These are phyloP conservation scores for Gadus macrocephalus DNA, from an alignment of 2,113 vertebrate genomes.

Conservation along the genomic window DNA sequence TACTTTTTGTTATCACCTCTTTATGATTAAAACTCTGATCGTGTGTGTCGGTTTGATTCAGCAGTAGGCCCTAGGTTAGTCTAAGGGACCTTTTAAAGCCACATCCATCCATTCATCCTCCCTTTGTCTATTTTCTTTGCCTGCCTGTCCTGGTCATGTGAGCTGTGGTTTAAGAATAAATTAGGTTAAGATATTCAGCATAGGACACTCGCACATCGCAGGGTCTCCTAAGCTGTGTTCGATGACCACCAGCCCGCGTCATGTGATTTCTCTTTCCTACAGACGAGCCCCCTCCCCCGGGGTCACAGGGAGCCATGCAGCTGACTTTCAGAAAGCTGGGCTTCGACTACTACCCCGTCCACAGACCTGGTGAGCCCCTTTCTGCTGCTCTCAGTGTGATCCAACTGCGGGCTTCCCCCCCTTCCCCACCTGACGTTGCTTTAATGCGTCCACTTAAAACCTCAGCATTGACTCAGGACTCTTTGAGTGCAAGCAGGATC, in stretches of 20 bases:
- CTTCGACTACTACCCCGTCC: conserved; percentile 94
- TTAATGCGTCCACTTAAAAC: conserved; percentile 11
- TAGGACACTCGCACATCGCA: too few species aligned
- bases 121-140: too few species aligned
- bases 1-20: too few species aligned
- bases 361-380: conserved; percentile 82
- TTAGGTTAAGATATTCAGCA: too few species aligned
- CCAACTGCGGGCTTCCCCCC: conserved; percentile 13
- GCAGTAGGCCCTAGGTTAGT: too few species aligned
- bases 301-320: conserved; percentile 91
- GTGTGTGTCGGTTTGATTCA: too few species aligned
- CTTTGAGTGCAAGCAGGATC: conserved; percentile 30
- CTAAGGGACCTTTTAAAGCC: too few species aligned
- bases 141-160: too few species aligned
- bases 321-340: conserved; percentile 91
- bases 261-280: conserved; percentile 10
- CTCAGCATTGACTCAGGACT: conserved; percentile 35
- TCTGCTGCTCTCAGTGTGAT: conserved; percentile 1
- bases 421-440: conserved; percentile 5
- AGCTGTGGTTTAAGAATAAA: too few species aligned
- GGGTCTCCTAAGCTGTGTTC: too few species aligned
- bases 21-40: too few species aligned
- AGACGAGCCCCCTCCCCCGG: conserved; percentile 77
- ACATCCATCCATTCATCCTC: too few species aligned
- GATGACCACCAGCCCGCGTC: neutral